A percentile compares a stretch with the other conserved stretches of the same genome.
Conservation (phyloP, 2,797 vertebrate species). For the Smutsia gigantea region DNA sequence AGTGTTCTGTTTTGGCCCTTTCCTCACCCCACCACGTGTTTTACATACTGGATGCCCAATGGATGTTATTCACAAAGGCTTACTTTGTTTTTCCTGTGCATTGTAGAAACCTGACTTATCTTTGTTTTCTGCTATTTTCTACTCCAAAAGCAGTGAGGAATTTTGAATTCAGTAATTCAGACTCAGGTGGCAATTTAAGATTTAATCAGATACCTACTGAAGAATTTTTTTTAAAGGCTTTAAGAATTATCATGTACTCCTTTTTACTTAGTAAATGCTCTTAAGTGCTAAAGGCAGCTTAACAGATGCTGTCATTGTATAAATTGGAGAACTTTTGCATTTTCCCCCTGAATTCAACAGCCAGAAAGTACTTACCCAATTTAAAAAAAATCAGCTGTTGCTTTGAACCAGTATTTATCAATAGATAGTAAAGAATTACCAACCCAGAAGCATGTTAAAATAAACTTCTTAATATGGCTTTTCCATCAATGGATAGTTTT, state of each 20-base stretch:
- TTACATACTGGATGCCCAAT: background rate
- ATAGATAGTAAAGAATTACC: slow-evolving; percentile 42
- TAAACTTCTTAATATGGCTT: slow-evolving; percentile 18
- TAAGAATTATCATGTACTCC: background rate
- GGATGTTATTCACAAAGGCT: background rate
- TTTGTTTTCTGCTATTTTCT: background rate
- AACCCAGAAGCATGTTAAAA: slow-evolving; percentile 40
- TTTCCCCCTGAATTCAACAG: background rate
- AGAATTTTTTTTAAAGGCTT: slow-evolving; percentile 29
- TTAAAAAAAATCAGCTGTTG: slow-evolving; percentile 21
- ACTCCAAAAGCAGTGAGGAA: background rate
- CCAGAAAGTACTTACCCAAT: slow-evolving; percentile 32
- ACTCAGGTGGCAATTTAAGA: slow-evolving; percentile 22
- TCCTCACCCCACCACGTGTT: background rate
- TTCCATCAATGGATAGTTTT: slow-evolving; percentile 26
- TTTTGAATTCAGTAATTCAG: slow-evolving; percentile 37
- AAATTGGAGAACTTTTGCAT: background rate
- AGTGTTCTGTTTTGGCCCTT: background rate
- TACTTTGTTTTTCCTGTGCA: slow-evolving; percentile 27
- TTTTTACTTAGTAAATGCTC: slow-evolving; percentile 49
- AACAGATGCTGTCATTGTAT: background rate
- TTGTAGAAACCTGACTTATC: background rate
- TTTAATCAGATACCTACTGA: background rate
- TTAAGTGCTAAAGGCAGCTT: background rate
- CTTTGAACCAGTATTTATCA: slow-evolving; percentile 28